Conservation (phyloP, 1,140 invertebrate species). For the Drosophila paulistorum region DNA sequence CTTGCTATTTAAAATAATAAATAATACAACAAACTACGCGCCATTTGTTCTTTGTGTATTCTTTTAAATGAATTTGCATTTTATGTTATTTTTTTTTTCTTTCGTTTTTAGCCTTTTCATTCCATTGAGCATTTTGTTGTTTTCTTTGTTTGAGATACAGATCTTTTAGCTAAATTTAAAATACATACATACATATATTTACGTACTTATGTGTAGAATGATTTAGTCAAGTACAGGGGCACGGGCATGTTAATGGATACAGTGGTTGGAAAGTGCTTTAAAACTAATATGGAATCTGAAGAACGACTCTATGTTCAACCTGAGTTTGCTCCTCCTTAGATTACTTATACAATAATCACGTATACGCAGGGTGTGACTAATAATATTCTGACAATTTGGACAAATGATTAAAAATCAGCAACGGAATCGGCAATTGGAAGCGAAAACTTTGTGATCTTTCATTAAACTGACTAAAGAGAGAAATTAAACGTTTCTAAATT, state of each 20-base stretch:
- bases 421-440: no score
- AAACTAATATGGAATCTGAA: not conserved
- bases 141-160: constrained; percentile 51
- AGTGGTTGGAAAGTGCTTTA: constrained; percentile 5
- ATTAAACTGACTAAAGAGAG: no score
- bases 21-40: constrained; percentile 20
- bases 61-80: constrained; percentile 41
- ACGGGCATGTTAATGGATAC: not conserved
- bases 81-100: constrained; percentile 8
- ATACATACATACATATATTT: not conserved
- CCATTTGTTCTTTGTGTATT: constrained; percentile 42
- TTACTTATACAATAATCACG: no score
- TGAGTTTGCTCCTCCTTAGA: no score
- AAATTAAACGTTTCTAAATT: no score
- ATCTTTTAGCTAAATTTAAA: not conserved
- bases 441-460: no score
- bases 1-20: constrained; percentile 43
- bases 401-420: no score
- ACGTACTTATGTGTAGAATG: constrained; percentile 10
- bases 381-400: no score
- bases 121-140: constrained; percentile 31
- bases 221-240: constrained; percentile 5
- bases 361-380: no score
- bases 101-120: constrained; percentile 25
- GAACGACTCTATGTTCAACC: no score